phyloP scores from a whole-genome alignment of 2,113 vertebrate species.

The Odobenus rosmarus region DNA sequence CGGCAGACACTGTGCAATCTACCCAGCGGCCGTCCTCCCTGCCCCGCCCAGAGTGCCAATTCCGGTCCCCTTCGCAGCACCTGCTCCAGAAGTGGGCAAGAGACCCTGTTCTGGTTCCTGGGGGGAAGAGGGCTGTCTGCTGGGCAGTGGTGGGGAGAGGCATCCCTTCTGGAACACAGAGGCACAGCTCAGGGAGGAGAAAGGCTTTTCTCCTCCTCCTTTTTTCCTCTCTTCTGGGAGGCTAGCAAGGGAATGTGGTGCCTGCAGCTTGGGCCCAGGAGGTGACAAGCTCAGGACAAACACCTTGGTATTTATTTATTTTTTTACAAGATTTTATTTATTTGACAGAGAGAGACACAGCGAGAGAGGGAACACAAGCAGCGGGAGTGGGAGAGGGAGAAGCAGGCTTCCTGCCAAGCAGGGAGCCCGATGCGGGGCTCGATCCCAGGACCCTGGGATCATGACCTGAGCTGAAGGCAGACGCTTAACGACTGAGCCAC shows the following conservation, averaged over 20 bases:
- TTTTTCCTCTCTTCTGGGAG: not conserved
- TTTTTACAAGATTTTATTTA: too few relatives aligned
- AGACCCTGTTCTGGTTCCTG: not conserved
- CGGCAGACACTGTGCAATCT: not conserved
- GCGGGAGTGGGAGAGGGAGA: too few relatives aligned
- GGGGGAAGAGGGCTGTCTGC: not conserved
- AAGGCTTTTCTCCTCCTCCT: not conserved
- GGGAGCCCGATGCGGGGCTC: too few relatives aligned
- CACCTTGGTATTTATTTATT: too few relatives aligned
- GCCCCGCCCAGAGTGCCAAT: accelerated
- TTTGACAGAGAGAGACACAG: too few relatives aligned
- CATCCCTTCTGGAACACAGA: not conserved
- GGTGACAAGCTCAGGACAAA: not conserved
- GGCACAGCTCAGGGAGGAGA: not conserved
- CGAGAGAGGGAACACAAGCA: too few relatives aligned
- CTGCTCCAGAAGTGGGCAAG: not conserved
- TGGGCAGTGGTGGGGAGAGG: not conserved
- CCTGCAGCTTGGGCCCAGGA: not conserved
- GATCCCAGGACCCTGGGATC: too few relatives aligned
- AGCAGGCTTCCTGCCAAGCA: too few relatives aligned
- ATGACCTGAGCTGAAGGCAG: too few relatives aligned
- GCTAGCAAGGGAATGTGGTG: not conserved
- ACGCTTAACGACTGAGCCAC: too few relatives aligned
- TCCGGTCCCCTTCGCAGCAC: too few relatives aligned
- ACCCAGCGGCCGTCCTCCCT: not conserved